Percentiles rank a stretch among this genome's conserved stretches.
Conservation (phyloP, 30 jellyfish, hydroid and myxozoan species). For the Turritopsis rubra region DNA sequence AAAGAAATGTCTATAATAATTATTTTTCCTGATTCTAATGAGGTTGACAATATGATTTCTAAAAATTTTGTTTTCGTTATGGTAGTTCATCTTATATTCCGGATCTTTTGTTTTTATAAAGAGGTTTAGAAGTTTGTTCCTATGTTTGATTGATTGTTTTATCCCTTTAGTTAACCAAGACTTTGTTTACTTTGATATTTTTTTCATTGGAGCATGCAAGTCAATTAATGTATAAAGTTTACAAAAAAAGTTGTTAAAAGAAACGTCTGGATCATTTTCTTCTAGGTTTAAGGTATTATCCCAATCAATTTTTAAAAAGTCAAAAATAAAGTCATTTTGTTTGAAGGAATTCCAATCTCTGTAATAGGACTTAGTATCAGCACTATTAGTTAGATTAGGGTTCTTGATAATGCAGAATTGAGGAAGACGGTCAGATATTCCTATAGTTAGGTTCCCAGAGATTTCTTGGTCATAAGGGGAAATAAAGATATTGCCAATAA, state of each 20-base stretch:
- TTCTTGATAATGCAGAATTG: no score
- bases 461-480: not conserved
- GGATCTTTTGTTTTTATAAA: no score
- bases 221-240: no score
- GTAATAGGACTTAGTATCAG: not conserved
- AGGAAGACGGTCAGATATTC: not conserved
- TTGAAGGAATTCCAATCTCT: not conserved
- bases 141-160: not conserved
- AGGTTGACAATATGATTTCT: no score
- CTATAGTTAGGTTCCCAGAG: not conserved
- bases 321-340: not conserved
- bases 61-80: no score
- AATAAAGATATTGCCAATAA: not conserved
- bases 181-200: no score
- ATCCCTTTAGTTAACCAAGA: constrained; percentile 1
- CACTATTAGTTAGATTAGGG: not conserved
- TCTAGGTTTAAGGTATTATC: not conserved
- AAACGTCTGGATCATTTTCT: not conserved
- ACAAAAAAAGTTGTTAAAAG: not conserved
- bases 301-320: not conserved
- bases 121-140: no score
- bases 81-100: no score
- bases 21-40: no score
- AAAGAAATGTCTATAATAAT: no score
- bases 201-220: no score